phyloP scores from a whole-genome alignment of 2,113 vertebrate genomes.

The Dipodomys merriami region DNA sequence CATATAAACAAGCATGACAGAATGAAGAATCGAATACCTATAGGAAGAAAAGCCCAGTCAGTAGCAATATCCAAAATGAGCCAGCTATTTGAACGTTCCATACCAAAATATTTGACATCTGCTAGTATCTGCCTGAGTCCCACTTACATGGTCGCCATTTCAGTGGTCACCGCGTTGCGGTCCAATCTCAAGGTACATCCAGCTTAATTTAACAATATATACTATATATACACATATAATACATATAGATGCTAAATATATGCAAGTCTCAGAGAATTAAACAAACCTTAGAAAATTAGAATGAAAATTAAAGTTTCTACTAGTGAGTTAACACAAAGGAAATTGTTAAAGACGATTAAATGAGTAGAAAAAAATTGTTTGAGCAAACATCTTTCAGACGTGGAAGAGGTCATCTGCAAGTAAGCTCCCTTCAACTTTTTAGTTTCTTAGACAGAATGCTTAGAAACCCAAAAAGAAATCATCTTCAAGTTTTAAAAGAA shows the following conservation, averaged over 20 bases:
- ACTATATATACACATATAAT: no score
- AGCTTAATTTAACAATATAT: neutral
- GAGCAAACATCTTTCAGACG: neutral
- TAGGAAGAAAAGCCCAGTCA: neutral
- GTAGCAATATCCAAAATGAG: neutral
- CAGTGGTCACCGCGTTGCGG: neutral
- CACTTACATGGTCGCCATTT: no score
- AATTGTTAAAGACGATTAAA: neutral
- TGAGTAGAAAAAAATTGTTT: neutral
- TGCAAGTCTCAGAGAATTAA: neutral
- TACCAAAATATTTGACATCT: rapidly evolving
- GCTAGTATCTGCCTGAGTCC: rapidly evolving
- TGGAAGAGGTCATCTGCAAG: neutral
- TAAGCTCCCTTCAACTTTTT: neutral
- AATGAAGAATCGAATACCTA: neutral
- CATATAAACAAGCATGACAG: neutral
- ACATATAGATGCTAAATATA: no score
- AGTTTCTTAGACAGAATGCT: neutral
- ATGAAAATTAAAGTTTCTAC: neutral
- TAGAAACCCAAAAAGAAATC: neutral
- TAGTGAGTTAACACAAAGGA: neutral
- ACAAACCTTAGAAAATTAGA: neutral
- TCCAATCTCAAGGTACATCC: neutral
- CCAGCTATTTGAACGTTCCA: neutral
- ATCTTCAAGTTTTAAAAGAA: neutral